Evolutionary conservation across 2,888 invertebrate species (phyloP).

Genomic region (Drosophila picticornis): DNA sequence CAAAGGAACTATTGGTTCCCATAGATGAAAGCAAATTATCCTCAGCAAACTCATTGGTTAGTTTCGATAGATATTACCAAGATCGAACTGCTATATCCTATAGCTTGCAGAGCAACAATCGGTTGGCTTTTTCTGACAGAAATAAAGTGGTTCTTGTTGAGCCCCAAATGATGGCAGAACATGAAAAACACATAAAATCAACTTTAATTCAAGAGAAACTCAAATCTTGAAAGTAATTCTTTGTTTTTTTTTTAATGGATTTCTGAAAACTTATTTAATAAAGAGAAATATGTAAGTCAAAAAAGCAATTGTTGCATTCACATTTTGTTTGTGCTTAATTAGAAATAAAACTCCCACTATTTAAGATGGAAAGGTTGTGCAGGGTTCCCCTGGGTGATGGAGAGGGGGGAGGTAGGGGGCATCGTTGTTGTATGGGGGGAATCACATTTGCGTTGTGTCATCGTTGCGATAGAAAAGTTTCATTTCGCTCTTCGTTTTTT

Average conservation of each 20-base stretch:
- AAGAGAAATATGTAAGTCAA: neutral
- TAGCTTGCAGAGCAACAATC: neutral
- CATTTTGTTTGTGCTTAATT: constrained; percentile 28
- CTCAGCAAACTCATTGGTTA: neutral
- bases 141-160: neutral
- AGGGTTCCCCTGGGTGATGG: neutral
- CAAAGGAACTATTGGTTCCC: neutral
- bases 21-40: neutral
- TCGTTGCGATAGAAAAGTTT: constrained; percentile 17
- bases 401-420: accelerated
- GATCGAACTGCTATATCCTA: neutral
- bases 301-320: constrained; percentile 10
- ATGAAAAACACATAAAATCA: neutral
- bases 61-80: neutral
- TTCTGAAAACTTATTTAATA: constrained; percentile 4
- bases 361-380: neutral
- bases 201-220: neutral
- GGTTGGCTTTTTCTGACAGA: neutral
- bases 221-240: neutral
- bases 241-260: neutral
- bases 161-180: neutral
- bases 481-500: constrained; percentile 24
- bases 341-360: constrained; percentile 30
- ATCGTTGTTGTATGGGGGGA: neutral
- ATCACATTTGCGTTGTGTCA: constrained; percentile 30